Base-by-base conservation (phyloP, 1,140 invertebrate species). In the Neodiprion pinetum region DNA sequence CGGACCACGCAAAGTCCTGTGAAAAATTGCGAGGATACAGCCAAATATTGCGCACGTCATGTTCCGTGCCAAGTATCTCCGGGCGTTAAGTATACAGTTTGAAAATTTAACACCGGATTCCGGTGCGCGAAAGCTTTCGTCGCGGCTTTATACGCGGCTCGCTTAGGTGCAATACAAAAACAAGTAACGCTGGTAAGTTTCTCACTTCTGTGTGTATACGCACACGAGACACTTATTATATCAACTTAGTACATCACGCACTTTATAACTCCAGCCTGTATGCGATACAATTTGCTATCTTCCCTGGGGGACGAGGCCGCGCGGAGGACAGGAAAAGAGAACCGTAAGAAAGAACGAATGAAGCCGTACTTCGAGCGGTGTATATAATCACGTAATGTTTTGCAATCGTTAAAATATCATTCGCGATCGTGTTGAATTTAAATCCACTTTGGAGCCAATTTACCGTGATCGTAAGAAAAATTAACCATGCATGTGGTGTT, bases 331-430 rank as follows among this genome's bases (percentile, higher is more conserved):
- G 5, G 53, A 61, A 61, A 61, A 61, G 53, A 61, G 53, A 61
- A 17, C 53, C 28, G n/a, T 61, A 17, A 12, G 53, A 61, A 61
- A 61, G 53, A 61, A 61, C 11, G 5, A 61, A 61, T 61, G 53
- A 61, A 61, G 53, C 53, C 53, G 53, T 61, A 61, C 53, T 12
- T 61, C 53, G 53, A 40, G 28, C 53, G n/a, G 11, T 9, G n/a
- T 61, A 61, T 61, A 61, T 61, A 61, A 61, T 61, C 53, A 61
- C 53, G 53, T 17, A 17, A 61, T 61, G 53, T 61, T 61, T 61
- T 61, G 53, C 53, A 61, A 61, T 61, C 53, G 53, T 61, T 61
- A 61, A 61, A 61, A 61, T 61, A 61, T 61, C 53, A 61, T 61
- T 61, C 53, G 53, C 53, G 53, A 61, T 40, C 28, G 53, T 61